These are phyloP conservation scores for Tragelaphus oryx DNA, from an alignment of 2,797 vertebrate species.

Conservation along the genomic window DNA sequence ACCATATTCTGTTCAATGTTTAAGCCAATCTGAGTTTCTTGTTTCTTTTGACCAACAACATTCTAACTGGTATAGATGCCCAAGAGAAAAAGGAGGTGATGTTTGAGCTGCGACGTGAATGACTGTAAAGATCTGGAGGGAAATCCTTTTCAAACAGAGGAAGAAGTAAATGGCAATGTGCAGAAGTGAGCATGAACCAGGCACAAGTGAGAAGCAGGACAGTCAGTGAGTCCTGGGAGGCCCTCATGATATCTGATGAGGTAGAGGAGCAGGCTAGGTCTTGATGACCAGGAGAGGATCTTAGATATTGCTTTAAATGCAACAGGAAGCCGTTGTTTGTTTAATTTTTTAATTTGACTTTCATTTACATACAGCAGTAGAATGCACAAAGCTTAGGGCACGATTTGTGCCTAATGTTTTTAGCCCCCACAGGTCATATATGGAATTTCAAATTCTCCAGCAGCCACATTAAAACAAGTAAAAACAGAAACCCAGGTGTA, in stretches of 20 bases:
- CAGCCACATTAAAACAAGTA: neutral
- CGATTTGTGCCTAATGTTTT: neutral
- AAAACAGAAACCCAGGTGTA: neutral
- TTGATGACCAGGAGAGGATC: neutral
- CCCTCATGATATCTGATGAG: neutral
- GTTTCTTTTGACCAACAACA: neutral
- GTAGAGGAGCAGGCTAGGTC: neutral
- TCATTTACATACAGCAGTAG: neutral
- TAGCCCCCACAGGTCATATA: neutral
- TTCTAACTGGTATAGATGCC: neutral
- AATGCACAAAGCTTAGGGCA: neutral
- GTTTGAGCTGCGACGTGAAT: neutral
- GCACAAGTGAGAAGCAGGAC: neutral
- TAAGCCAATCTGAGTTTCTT: neutral
- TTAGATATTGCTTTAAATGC: neutral
- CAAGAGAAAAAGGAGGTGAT: neutral
- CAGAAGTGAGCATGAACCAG: neutral
- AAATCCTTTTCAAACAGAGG: neutral
- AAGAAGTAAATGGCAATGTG: neutral
- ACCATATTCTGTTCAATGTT: neutral
- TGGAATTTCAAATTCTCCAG: neutral
- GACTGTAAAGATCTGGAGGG: neutral
- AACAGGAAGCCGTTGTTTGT: neutral
- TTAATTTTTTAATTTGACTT: neutral
- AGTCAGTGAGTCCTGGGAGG: neutral